Evolutionary conservation across 1,140 invertebrate genomes (phyloP).

Genomic region (Plodia interpunctella): DNA sequence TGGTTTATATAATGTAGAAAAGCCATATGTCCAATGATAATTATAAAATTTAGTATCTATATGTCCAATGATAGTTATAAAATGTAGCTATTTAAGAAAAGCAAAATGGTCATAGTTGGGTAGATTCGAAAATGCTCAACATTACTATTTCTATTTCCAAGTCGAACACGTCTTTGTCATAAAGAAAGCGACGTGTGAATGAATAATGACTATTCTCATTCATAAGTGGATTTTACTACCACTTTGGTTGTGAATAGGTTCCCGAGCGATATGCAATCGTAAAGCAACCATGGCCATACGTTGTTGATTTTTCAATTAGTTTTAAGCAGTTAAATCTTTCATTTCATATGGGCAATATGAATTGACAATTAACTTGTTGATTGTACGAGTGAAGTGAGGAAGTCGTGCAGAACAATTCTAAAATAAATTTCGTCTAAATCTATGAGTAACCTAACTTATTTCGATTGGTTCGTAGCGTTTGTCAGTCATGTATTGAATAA

Average conservation of each 20-base stretch:
- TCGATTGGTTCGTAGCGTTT: too few relatives aligned
- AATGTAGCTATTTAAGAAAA: too few relatives aligned
- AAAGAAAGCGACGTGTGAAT: conserved; percentile 1
- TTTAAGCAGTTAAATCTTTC: neutral
- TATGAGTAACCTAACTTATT: too few relatives aligned
- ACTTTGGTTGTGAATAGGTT: neutral
- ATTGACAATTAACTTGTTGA: neutral
- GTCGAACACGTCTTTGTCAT: neutral
- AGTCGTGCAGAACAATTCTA: too few relatives aligned
- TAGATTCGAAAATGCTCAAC: neutral
- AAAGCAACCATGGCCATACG: neutral
- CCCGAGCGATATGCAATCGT: conserved; percentile 3
- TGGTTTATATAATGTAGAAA: too few relatives aligned
- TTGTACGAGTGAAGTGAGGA: neutral
- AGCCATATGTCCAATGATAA: neutral
- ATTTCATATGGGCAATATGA: neutral
- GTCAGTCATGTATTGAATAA: too few relatives aligned
- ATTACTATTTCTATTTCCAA: conserved; percentile 6
- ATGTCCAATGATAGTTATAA: too few relatives aligned
- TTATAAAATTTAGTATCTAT: too few relatives aligned
- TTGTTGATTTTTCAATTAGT: conserved; percentile 6
- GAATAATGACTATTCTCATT: conserved; percentile 3
- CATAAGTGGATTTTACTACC: conserved; percentile 2
- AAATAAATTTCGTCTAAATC: too few relatives aligned
- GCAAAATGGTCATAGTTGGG: neutral